Evolutionary conservation across 2,797 vertebrate species (phyloP).

Genomic region (Anguilla obscura): DNA sequence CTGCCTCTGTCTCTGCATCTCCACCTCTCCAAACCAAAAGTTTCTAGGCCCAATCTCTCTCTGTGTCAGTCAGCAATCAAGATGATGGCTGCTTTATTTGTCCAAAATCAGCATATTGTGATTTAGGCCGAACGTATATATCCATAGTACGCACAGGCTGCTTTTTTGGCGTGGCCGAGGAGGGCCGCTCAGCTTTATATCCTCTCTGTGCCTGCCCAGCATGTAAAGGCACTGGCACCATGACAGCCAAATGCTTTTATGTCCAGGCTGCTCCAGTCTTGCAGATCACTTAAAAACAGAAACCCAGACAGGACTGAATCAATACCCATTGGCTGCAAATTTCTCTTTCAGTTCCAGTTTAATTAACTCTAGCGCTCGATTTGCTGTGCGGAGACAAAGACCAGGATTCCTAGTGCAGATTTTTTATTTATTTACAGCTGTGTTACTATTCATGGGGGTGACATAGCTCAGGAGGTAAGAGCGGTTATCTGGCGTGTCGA

Average conservation of each 20-base stretch:
- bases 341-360: slow-evolving; percentile 14
- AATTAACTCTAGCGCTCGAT: slow-evolving; percentile 16
- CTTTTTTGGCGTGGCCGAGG: not conserved
- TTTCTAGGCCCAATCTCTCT: not conserved
- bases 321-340: not conserved
- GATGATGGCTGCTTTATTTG: not conserved
- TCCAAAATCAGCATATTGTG: not conserved
- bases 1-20: not conserved
- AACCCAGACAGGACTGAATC: not conserved
- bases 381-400: not conserved
- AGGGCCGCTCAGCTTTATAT: not conserved
- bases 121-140: not conserved
- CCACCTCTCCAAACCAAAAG: not conserved
- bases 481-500: no score
- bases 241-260: not conserved
- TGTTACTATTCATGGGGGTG: not conserved
- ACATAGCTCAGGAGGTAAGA: no score
- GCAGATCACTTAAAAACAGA: not conserved
- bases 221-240: not conserved
- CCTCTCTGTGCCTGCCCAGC: slow-evolving; percentile 9
- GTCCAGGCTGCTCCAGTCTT: not conserved
- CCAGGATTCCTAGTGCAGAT: not conserved
- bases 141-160: not conserved
- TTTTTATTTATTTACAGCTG: not conserved
- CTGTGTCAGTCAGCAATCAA: not conserved